phyloP scores from a whole-genome alignment of 2,113 vertebrate genomes.

The Tachycineta bicolor region DNA sequence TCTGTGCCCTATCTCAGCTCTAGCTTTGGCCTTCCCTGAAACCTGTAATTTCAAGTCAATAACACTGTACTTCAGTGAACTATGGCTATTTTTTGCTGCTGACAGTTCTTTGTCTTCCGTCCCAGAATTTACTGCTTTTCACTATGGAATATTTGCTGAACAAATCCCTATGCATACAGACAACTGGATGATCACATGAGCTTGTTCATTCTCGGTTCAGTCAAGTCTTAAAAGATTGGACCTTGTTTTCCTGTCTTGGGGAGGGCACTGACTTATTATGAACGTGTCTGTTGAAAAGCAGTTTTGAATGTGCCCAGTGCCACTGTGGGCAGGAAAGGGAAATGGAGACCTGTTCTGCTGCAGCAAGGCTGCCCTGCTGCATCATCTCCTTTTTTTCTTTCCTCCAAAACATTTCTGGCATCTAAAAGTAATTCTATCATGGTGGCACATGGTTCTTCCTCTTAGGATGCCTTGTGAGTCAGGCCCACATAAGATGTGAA shows the following conservation, averaged over 20 bases:
- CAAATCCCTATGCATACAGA: not conserved
- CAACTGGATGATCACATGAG: not conserved
- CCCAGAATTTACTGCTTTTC: constrained; percentile 5
- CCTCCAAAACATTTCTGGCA: not conserved
- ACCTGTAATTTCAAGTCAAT: not conserved
- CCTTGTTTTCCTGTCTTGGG: not conserved
- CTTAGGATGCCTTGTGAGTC: constrained; percentile 49
- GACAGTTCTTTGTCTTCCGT: not conserved
- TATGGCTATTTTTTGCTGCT: not conserved
- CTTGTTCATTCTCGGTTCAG: not conserved
- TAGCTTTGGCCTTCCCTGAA: not conserved
- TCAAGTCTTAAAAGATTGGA: not conserved
- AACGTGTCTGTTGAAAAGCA: not conserved
- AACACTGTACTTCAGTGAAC: not conserved
- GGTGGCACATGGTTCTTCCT: not conserved
- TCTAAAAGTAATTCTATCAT: not conserved
- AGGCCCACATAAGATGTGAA: not conserved
- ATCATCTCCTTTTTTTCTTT: not conserved
- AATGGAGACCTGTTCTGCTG: not conserved
- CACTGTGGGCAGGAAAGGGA: not conserved
- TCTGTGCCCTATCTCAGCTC: not conserved
- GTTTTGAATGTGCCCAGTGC: not conserved
- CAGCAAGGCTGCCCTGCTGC: not conserved
- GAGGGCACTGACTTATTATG: not conserved
- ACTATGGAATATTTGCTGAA: not conserved